Evolutionary conservation across 2,797 vertebrate species (phyloP), one percentile per base, ranked within the genome.

Genomic region (Danio kyathit): DNA sequence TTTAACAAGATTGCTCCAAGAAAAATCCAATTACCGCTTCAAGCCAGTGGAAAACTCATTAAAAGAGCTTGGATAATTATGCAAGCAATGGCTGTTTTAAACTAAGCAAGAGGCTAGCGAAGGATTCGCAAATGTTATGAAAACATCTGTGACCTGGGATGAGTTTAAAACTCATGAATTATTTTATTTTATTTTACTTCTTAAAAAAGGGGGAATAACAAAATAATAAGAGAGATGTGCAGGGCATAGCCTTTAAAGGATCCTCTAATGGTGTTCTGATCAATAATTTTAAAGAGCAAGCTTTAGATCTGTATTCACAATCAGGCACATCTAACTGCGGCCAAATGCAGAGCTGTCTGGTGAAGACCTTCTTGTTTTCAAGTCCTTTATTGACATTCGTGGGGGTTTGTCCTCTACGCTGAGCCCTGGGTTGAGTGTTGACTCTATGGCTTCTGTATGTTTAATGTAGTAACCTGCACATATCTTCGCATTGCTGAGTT

Each of bases 1-100:
- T 87, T 88, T 89, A 84, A 89, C 82, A 88, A 88, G 86, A 89
- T 85, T 86, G 87, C 86, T 85, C 80, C 73, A 83, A 83, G 86
- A 86, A 87, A 89, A 89, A 88, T 70, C 84, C 86, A 88, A 87
- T 88, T 88, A 88, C 84, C 29, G 48, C 76, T 81, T 52, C 75
- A 76, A 80, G 83, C 85, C 82, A 69, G 83, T 75, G 80, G 75
- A 88, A 86, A 87, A 85, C 86, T 89, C 87, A 89, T 89, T 89
- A 89, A 89, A 88, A 84, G 49, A 65, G 79, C 71, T 9, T 21
- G 64, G 79, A 88, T 87, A 84, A 88, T 87, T 86, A 86, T 82
- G 51, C 75, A 77, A 79, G 84, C 78, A 21, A 73, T 80, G 82
- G 19, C 67, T 79, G 64, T 79, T 86, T 86, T 83, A 66, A 82